Conservation (phyloP, 1,140 invertebrate species). For the Trichogramma pretiosum region DNA sequence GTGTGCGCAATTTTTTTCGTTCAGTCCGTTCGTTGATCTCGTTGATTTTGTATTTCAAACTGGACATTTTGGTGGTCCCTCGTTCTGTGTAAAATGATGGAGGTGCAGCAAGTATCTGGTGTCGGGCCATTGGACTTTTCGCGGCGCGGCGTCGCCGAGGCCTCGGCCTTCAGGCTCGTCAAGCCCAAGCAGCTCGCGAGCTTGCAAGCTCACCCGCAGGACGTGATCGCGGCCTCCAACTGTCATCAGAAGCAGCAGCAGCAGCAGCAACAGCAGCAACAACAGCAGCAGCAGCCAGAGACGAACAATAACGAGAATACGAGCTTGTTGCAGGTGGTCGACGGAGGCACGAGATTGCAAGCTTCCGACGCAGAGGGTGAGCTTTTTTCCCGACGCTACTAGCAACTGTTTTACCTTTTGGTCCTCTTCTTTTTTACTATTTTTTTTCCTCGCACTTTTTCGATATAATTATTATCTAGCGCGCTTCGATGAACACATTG, state of each 20-base stretch:
- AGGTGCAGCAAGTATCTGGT: slow-evolving; percentile 42
- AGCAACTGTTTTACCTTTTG: no score
- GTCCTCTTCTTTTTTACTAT: no score
- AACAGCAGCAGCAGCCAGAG: neutral
- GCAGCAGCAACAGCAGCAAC: slow-evolving; percentile 2
- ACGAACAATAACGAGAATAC: slow-evolving; percentile 25
- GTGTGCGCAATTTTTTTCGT: no score
- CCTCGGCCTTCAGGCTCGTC: slow-evolving; percentile 42
- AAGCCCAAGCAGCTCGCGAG: slow-evolving; percentile 41
- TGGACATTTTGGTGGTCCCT: no score
- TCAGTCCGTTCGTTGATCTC: no score
- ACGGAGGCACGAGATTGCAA: slow-evolving; percentile 22
- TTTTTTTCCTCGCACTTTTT: no score
- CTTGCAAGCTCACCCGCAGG: slow-evolving; percentile 18
- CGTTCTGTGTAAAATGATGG: no score
- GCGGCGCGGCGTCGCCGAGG: slow-evolving; percentile 40
- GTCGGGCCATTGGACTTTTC: slow-evolving; percentile 44
- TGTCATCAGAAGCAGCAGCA: neutral
- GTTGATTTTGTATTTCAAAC: no score
- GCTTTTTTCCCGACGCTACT: no score
- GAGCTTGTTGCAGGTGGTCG: slow-evolving; percentile 31
- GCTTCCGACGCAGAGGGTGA: slow-evolving; percentile 10
- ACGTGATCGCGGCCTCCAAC: neutral
- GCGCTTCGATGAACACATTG: no score
- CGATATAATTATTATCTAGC: no score